Conservation (phyloP, 2,888 invertebrate species). For the Diplazon laetatorius region DNA sequence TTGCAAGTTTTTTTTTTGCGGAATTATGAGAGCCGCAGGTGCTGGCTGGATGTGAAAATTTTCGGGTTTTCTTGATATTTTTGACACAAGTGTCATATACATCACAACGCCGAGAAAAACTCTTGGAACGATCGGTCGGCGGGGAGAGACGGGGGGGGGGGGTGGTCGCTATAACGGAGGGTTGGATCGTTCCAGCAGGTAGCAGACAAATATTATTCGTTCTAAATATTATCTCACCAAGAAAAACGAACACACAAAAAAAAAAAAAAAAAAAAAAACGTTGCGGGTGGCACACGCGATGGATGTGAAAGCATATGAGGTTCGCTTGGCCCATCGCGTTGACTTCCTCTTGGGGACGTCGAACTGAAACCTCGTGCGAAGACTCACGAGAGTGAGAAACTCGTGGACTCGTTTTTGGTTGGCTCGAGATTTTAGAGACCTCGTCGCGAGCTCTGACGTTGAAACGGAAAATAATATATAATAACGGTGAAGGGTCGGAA, state of each 20-base stretch:
- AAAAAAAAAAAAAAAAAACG: too few species aligned
- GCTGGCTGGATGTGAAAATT: too few species aligned
- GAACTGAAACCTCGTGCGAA: conserved; percentile 4
- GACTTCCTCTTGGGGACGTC: conserved; percentile 27
- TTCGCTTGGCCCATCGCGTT: conserved; percentile 4
- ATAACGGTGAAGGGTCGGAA: conserved; percentile 34
- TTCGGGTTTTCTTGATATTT: too few species aligned
- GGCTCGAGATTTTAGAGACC: conserved; percentile 21
- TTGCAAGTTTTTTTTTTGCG: too few species aligned
- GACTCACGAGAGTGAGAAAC: conserved; percentile 7
- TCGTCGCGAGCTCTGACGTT: background rate
- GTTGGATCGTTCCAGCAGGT: conserved; percentile 2
- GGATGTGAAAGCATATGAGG: conserved; percentile 24
- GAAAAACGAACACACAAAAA: background rate
- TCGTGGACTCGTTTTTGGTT: background rate
- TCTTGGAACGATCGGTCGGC: background rate
- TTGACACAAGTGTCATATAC: background rate
- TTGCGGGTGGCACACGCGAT: conserved; percentile 23
- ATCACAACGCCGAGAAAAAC: background rate
- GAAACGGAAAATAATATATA: conserved; percentile 37
- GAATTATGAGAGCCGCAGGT: too few species aligned
- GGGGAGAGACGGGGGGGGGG: too few species aligned
- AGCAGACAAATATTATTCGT: conserved; percentile 26
- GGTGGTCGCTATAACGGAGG: background rate
- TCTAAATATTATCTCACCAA: conserved; percentile 46